Evolutionary conservation across 2,797 vertebrate species (phyloP).

Genomic region (Moxostoma hubbsi): DNA sequence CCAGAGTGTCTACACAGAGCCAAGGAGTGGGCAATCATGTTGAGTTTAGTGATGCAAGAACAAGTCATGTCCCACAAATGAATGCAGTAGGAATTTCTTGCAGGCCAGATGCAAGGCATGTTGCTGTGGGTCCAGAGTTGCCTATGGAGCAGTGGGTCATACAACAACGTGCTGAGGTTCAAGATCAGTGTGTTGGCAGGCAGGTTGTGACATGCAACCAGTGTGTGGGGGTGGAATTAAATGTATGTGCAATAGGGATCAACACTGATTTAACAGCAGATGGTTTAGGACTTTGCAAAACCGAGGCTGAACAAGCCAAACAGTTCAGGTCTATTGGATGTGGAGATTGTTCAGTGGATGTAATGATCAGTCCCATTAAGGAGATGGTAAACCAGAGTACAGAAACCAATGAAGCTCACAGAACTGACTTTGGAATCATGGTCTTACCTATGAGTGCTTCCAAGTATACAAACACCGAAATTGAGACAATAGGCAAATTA

Average conservation of each 20-base stretch:
- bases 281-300: constrained; percentile 59
- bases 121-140: constrained; percentile 79
- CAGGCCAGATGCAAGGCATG: constrained; percentile 68
- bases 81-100: constrained; percentile 79
- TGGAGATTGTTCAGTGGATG: constrained; percentile 87
- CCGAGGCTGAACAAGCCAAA: constrained; percentile 53
- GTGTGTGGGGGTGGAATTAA: constrained; percentile 76
- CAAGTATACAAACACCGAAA: constrained; percentile 81
- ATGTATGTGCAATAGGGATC: constrained; percentile 77
- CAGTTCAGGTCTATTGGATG: constrained; percentile 83
- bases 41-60: constrained; percentile 69
- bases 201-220: constrained; percentile 71
- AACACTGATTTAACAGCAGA: constrained; percentile 80
- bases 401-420: constrained; percentile 73
- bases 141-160: constrained; percentile 88
- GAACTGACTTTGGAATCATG: constrained; percentile 79
- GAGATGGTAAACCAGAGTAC: constrained; percentile 73
- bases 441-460: constrained; percentile 75
- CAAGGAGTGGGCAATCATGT: constrained; percentile 84
- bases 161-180: constrained; percentile 75
- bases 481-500: constrained; percentile 73
- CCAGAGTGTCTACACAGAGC: constrained; percentile 79
- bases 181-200: constrained; percentile 76
- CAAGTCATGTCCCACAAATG: constrained; percentile 70
- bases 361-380: constrained; percentile 74